phyloP scores from a whole-genome alignment of 2,888 invertebrate genomes.

The Coremacera marginata region DNA sequence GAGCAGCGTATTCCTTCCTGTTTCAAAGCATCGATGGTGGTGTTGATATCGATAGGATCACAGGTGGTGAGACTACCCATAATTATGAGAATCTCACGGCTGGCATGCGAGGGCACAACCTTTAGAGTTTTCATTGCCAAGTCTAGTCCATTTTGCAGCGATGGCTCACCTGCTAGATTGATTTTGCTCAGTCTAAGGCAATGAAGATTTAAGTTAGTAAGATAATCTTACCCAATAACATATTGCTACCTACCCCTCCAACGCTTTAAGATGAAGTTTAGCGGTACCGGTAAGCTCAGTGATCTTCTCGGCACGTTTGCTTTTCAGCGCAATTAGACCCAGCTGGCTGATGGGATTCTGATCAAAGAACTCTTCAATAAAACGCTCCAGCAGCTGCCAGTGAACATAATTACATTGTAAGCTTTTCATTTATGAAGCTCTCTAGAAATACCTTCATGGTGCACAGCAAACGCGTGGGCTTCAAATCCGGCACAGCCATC shows the following conservation, averaged over 20 bases:
- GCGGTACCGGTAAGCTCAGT: slow-evolving; percentile 91
- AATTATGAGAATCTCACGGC: slow-evolving; percentile 91
- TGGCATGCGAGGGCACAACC: slow-evolving; percentile 93
- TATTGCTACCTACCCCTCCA: slow-evolving; percentile 70
- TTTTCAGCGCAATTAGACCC: slow-evolving; percentile 90
- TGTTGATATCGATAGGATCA: slow-evolving; percentile 92
- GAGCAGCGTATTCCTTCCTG: slow-evolving; percentile 90
- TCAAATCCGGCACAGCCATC: slow-evolving; percentile 95
- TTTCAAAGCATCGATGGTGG: slow-evolving; percentile 83
- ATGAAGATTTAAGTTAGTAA: neutral
- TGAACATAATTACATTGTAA: neutral
- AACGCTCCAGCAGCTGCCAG: slow-evolving; percentile 86
- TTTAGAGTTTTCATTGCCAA: slow-evolving; percentile 86
- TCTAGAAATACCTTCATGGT: slow-evolving; percentile 79
- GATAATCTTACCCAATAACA: neutral
- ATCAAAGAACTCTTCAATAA: slow-evolving; percentile 97
- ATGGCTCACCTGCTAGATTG: slow-evolving; percentile 90
- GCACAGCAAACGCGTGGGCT: slow-evolving; percentile 90
- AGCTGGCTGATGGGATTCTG: slow-evolving; percentile 99
- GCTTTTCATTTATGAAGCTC: neutral
- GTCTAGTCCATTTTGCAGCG: slow-evolving; percentile 94
- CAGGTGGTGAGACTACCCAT: slow-evolving; percentile 96
- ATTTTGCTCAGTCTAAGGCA: slow-evolving; percentile 73
- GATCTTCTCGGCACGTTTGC: slow-evolving; percentile 93
- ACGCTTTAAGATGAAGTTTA: slow-evolving; percentile 81